These are phyloP conservation scores for Polymixis lichenea DNA, from an alignment of 2,888 invertebrate genomes.

Conservation along the genomic window DNA sequence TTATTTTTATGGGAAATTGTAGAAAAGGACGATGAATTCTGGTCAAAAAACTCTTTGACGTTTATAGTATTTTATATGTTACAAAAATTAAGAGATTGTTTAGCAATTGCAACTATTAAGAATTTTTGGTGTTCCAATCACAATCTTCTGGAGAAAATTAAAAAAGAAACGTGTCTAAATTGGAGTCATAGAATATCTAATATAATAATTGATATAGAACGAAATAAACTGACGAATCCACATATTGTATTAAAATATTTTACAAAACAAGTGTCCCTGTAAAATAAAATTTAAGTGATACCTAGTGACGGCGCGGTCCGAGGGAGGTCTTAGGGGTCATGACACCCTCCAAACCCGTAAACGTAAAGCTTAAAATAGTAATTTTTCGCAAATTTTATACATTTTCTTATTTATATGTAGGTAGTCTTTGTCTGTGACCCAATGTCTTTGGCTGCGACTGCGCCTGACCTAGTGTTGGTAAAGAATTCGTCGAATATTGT, in stretches of 20 bases:
- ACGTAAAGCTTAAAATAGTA: too few species aligned
- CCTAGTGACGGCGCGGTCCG: too few species aligned
- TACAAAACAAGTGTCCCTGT: constrained; percentile 22
- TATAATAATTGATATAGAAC: constrained; percentile 75
- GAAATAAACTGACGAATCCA: constrained; percentile 68
- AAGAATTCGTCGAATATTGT: background rate
- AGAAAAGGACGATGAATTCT: constrained; percentile 70
- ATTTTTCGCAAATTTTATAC: too few species aligned
- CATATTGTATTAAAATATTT: constrained; percentile 70
- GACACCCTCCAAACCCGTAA: too few species aligned
- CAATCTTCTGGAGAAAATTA: constrained; percentile 78
- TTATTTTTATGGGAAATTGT: constrained; percentile 79
- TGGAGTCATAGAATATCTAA: constrained; percentile 76
- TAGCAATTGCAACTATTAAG: constrained; percentile 69
- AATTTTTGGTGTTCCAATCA: constrained; percentile 80
- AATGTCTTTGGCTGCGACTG: too few species aligned
- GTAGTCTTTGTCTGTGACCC: too few species aligned
- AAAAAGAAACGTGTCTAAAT: constrained; percentile 74
- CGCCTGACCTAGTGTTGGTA: too few species aligned
- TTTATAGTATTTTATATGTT: constrained; percentile 78
- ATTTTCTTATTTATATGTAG: too few species aligned
- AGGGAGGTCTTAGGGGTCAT: too few species aligned
- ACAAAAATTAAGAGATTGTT: constrained; percentile 72
- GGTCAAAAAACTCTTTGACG: constrained; percentile 75
- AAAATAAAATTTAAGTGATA: background rate